Percentiles rank a stretch among this genome's conserved stretches.
Conservation (phyloP, 2,113 vertebrate species). For the Menidia beryllina region DNA sequence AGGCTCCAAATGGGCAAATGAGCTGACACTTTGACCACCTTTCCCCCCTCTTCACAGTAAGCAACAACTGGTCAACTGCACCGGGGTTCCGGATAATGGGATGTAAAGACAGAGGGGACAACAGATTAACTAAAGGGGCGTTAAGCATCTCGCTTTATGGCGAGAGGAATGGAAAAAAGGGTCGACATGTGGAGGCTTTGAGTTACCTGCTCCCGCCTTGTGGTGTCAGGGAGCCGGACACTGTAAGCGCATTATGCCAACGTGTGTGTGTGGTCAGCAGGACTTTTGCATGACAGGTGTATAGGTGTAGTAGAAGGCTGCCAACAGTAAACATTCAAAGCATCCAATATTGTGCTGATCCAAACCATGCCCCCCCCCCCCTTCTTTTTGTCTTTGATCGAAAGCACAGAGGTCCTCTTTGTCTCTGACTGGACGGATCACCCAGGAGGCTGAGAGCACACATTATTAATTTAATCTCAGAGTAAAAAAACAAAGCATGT, state of each 20-base stretch:
- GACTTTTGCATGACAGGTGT: slow-evolving; percentile 11
- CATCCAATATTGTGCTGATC: background rate
- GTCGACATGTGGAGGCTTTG: too few species aligned
- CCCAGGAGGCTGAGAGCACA: too few species aligned
- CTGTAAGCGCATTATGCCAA: background rate
- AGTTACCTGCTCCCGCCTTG: too few species aligned
- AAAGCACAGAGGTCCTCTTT: background rate
- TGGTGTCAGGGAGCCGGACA: slow-evolving; percentile 3
- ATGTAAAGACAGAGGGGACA: background rate
- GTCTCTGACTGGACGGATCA: too few species aligned
- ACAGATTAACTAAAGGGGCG: slow-evolving; percentile 6
- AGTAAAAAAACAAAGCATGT: background rate
- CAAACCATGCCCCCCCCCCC: too few species aligned
- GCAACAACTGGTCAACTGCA: background rate
- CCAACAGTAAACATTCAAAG: background rate
- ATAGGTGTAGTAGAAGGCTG: background rate
- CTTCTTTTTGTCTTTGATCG: background rate
- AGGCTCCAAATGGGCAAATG: background rate
- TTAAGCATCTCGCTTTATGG: too few species aligned
- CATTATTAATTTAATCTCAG: background rate
- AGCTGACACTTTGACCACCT: too few species aligned
- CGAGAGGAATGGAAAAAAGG: too few species aligned
- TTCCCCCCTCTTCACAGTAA: too few species aligned
- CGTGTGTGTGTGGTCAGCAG: slow-evolving; percentile 4
- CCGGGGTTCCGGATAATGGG: background rate